These are phyloP conservation scores for Drepana arcuata DNA, from an alignment of 1,140 invertebrate genomes.

Conservation along the genomic window DNA sequence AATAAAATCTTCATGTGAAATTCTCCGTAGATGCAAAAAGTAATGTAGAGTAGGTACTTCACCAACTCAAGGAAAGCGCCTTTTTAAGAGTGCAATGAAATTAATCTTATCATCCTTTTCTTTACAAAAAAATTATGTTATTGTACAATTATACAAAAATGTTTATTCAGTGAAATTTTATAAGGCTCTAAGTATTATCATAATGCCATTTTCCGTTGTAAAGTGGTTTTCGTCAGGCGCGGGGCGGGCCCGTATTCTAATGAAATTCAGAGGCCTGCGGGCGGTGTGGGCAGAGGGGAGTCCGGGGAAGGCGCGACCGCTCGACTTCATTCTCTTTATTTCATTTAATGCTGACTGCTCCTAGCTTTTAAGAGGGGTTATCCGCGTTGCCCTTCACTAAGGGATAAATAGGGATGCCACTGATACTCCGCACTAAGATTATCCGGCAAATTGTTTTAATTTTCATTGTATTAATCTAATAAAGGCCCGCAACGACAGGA, in stretches of 20 bases:
- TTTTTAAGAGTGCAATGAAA: slow-evolving; percentile 24
- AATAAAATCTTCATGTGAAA: too few relatives aligned
- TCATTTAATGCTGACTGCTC: slow-evolving; percentile 71
- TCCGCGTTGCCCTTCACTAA: slow-evolving; percentile 64
- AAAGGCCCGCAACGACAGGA: slow-evolving; percentile 55
- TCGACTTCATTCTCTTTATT: slow-evolving; percentile 68
- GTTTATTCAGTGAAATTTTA: slow-evolving; percentile 68
- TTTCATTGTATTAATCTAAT: slow-evolving; percentile 71
- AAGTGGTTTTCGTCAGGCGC: slow-evolving; percentile 60
- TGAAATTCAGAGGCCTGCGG: slow-evolving; percentile 64
- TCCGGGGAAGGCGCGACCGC: slow-evolving; percentile 35
- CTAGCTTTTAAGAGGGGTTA: slow-evolving; percentile 71
- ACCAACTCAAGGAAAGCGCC: slow-evolving; percentile 4
- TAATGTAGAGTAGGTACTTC: neutral
- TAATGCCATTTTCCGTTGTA: slow-evolving; percentile 67
- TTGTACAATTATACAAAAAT: slow-evolving; percentile 62
- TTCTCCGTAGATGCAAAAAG: too few relatives aligned
- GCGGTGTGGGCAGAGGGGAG: slow-evolving; percentile 25
- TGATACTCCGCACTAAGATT: slow-evolving; percentile 67
- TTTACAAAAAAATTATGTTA: slow-evolving; percentile 36
- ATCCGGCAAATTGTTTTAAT: slow-evolving; percentile 74
- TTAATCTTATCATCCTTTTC: slow-evolving; percentile 19
- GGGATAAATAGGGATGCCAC: slow-evolving; percentile 64
- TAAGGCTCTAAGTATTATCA: slow-evolving; percentile 67
- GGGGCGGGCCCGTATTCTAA: slow-evolving; percentile 48